Evolutionary conservation across 2,113 vertebrate genomes (phyloP).

Genomic region (Nannospalax galili): DNA sequence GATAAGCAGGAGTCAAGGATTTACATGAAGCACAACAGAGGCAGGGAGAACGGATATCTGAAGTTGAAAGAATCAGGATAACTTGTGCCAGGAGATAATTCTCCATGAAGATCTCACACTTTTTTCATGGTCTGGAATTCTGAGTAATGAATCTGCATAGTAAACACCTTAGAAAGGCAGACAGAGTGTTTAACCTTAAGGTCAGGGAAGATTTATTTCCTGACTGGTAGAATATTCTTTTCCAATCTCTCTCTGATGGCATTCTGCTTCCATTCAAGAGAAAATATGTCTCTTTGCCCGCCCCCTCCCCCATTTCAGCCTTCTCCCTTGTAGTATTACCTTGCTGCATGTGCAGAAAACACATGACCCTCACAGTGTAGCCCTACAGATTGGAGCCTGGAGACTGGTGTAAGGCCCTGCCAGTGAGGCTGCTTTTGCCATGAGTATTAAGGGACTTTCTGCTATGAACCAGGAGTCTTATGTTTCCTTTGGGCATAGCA

Average conservation of each 20-base stretch:
- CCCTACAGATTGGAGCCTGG: not conserved
- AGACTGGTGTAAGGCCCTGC: not conserved
- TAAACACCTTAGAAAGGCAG: conserved; percentile 31
- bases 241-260: not conserved
- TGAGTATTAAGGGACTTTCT: not conserved
- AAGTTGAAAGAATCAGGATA: not conserved
- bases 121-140: not conserved
- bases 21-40: not conserved
- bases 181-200: not conserved
- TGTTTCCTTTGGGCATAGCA: conserved; percentile 22
- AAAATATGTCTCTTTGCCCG: not conserved
- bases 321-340: not conserved
- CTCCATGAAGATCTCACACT: not conserved
- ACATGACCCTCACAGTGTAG: not conserved
- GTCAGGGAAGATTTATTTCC: conserved; percentile 27
- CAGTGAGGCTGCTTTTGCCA: conserved; percentile 18
- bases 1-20: not conserved
- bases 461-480: not conserved
- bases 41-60: not conserved
- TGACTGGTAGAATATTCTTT: not conserved
- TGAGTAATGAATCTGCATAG: not conserved
- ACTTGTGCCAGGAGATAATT: not conserved
- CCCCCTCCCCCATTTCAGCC: not conserved
- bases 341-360: not conserved
- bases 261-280: not conserved